Conservation (phyloP, 2,113 vertebrate species). For the Enhydra lutris region DNA sequence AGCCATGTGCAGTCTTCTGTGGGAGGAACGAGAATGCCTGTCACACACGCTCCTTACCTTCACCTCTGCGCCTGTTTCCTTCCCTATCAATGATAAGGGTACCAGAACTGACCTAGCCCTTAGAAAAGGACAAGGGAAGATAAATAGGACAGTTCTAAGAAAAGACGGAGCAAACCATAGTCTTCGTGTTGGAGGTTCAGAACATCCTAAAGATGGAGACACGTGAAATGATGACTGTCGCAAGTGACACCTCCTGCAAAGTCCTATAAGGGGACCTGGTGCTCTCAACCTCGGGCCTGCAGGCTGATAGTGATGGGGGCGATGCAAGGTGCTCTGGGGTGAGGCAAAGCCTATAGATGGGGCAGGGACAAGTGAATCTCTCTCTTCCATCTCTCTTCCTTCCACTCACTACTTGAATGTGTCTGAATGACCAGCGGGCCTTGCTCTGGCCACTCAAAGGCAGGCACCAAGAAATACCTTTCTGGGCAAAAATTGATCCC, state of each 20-base stretch:
- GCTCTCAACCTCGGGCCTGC: not conserved
- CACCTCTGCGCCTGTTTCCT: not conserved
- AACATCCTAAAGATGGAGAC: not conserved
- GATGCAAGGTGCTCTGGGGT: accelerated
- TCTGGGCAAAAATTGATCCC: not conserved
- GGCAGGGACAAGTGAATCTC: not conserved
- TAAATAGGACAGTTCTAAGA: not conserved
- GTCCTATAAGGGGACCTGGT: not conserved
- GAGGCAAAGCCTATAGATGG: accelerated
- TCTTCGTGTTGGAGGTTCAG: not conserved
- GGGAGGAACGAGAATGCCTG: not conserved
- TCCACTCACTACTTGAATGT: no score
- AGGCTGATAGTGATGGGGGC: not conserved
- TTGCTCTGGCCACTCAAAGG: not conserved
- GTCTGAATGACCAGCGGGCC: not conserved
- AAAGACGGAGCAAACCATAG: not conserved
- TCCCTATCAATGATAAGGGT: not conserved
- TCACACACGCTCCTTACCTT: not conserved
- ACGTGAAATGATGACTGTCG: accelerated
- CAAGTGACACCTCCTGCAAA: not conserved
- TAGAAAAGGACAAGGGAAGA: not conserved
- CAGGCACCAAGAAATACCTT: not conserved
- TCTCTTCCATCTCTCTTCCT: no score
- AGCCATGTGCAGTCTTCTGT: not conserved
- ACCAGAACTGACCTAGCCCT: not conserved